Base-by-base conservation (phyloP, 1,140 invertebrate species). In the Arctopsyche grandis region DNA sequence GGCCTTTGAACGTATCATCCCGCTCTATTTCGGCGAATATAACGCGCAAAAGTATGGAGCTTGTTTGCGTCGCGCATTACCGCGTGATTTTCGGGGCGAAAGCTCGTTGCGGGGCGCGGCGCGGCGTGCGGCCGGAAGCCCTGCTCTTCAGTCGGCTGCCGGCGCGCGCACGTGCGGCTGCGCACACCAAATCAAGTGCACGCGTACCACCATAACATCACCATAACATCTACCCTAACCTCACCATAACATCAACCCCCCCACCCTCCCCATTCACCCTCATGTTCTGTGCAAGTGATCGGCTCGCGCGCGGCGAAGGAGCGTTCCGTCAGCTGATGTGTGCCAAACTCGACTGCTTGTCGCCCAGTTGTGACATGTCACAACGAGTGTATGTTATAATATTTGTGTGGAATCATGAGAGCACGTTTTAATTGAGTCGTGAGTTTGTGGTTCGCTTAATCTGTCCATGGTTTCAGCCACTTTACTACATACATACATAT, bases 81-180 rank as follows among this genome's bases (percentile, higher is more conserved):
- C 14, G 16, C 66, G 66, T 16, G n/a, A 43, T 29, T 46, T 66
- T 71, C 10, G 70, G 38, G 24, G 9, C 5, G 46, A 22, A 52
- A 26, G 43, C 46, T 24, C 43, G 70, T 16, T 10, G 69, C 56
- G 44, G 12, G 74, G 56, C 16, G 58, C 26, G 74, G 44, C 3
- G 26, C 26, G 70, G 26, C 26, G 70, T 74, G 16, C n/a, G 43
- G 16, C 69, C 58, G 74, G 74, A 76, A 76, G 58, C 74, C 1
- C 21, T 22, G 38, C 38, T 56, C 58, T 38, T 76, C 74, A 76
- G 74, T 76, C 52, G 9, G 14, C 52, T 21, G 48, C 22, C 19
- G 52, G 16, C 19, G 5, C 16, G 74, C 74, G 74, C 74, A 76
- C 9, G 74, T 76, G 74, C 74, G 71, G 71, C 22, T 76, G 74